phyloP scores from a whole-genome alignment of 2,888 invertebrate species.

The Mythimna pallens region DNA sequence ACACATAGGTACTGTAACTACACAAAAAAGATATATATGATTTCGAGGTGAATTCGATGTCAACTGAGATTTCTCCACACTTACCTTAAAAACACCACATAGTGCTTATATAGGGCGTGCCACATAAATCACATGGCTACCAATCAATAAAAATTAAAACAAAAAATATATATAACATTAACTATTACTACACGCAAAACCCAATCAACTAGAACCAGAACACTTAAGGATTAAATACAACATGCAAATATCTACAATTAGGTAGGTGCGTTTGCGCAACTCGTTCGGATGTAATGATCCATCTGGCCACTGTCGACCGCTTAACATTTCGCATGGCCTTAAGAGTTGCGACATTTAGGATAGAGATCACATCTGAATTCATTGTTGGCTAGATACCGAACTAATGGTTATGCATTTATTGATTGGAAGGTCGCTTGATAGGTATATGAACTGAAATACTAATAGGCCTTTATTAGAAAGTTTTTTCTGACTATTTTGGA shows the following conservation, averaged over 20 bases:
- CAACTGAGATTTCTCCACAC: background rate
- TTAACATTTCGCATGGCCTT: constrained; percentile 87
- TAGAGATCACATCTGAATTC: constrained; percentile 68
- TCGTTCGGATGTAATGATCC: constrained; percentile 76
- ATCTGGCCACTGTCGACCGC: constrained; percentile 79
- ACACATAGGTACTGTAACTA: too few species aligned
- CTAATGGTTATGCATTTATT: constrained; percentile 37
- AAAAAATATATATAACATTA: constrained; percentile 24
- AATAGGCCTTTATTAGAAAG: constrained; percentile 4
- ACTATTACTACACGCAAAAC: constrained; percentile 48
- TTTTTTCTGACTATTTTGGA: background rate
- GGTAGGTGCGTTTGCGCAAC: constrained; percentile 65
- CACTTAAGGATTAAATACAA: constrained; percentile 64
- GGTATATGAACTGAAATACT: constrained; percentile 8
- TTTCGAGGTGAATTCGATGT: background rate
- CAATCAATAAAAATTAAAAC: background rate
- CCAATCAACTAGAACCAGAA: constrained; percentile 63
- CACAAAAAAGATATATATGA: background rate
- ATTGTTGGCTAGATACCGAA: constrained; percentile 65
- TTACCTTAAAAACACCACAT: background rate
- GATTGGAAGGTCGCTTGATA: constrained; percentile 35
- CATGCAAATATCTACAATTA: constrained; percentile 67
- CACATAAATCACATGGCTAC: background rate
- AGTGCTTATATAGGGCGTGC: background rate
- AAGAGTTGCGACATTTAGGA: constrained; percentile 77